Evolutionary conservation across 2,797 vertebrate genomes (phyloP), one percentile per base, ranked within the genome.

Genomic region (Poecilia gillii): DNA sequence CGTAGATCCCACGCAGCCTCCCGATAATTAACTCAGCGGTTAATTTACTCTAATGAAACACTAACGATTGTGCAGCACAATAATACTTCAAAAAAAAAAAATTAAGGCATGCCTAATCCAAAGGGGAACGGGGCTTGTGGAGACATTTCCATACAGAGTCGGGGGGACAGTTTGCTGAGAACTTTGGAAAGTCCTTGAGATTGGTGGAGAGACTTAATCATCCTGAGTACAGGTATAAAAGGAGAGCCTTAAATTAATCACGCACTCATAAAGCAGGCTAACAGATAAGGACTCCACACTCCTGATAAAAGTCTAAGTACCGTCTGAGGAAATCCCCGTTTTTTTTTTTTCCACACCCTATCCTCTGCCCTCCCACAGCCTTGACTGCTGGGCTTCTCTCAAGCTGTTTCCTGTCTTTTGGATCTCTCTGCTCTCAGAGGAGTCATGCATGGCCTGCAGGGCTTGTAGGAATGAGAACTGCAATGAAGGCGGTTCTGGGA

Each of bases 331-430:
- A 96, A 96, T 95, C 91, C 94, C 91, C 92, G 57, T 59, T 59
- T 59, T 47, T 18, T 85, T 79, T 75, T 66, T 79, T 11, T 41
- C 70, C 88, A 91, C 88, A 84, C 89, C 90, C 92, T 87, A 78
- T 92, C 93, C 90, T 91, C 89, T 84, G 79, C 86, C 92, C 86
- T 93, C 92, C 93, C 92, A 87, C 91, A 92, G 85, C 95, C 95
- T 95, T 96, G 95, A 95, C 92, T 91, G 85, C 86, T 92, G 90
- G 93, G 91, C 93, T 95, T 89, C 92, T 95, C 91, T 94, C 95
- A 95, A 96, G 95, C 95, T 96, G 96, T 92, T 96, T 96, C 96
- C 96, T 96, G 96, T 94, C 95, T 95, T 93, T 91, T 95, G 94
- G 94, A 94, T 92, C 77, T 82, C 83, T 84, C 77, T 6, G 73